Evolutionary conservation across 2,888 invertebrate species (phyloP), one percentile per base, ranked within the genome.

Genomic region (Neoitamus cyanurus): DNA sequence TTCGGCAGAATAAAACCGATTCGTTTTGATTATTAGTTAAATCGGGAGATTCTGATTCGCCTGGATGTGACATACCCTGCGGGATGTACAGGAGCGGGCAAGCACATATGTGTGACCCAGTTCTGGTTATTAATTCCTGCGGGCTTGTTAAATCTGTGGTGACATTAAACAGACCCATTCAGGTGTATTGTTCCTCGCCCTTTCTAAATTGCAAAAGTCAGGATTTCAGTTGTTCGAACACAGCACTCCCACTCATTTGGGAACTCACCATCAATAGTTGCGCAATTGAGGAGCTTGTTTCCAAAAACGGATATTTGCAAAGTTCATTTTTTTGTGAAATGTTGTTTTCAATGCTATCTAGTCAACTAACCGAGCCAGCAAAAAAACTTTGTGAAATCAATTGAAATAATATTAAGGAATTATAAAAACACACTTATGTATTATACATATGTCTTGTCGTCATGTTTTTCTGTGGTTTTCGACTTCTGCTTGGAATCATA

Each of bases 11-110:
- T 75, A 34, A 36, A 25, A 75, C 36, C 34, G 20, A 37, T 75
- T 75, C 75, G 75, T 75, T 37, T 28, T 75, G 75, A 75, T 75
- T 75, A 75, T 75, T 75, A 58, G 25, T 58, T 58, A 20, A 58
- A 58, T 58, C 11, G 25, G 58, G 58, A 25, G 1, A 58, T 9
- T 48, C 15, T 15, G 25, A 58, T 25, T 58, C 9, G 58, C 25
- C 58, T 58, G 58, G 20, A 25, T 25, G 20, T 58, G 58, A 58
- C 58, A 6, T 42, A 6, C 42, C n/a, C 42, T 42, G 42, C 42
- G 25, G 15, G 7, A 2, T 34, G 34, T 34, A 34, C 34, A 7
- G 34, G 34, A 34, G 20, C 15, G 6, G 3, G 20, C 20, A 20
- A n/a, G 7, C 9, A 15, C 4, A 46, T 25, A 9, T 58, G 7